Evolutionary conservation across 2,888 invertebrate genomes (phyloP).

Genomic region (Ectemnius cavifrons): DNA sequence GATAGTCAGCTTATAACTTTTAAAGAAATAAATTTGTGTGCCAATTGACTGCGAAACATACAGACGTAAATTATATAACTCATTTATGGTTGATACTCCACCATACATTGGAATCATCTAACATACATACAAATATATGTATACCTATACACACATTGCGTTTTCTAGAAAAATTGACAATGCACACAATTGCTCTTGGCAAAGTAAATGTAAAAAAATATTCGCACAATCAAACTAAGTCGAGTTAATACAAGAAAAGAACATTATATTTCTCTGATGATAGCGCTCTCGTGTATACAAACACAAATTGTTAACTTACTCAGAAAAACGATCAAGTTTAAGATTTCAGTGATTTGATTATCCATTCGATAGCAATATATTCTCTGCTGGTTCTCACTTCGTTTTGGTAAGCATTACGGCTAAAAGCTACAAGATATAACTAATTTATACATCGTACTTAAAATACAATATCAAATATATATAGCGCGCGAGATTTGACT

Average conservation of each 20-base stretch:
- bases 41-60: no score
- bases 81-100: conserved; percentile 44
- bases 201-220: conserved; percentile 42
- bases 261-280: conserved; percentile 20
- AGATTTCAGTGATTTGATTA: conserved; percentile 48
- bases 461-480: no score
- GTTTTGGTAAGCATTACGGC: no score
- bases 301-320: conserved; percentile 30
- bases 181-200: conserved; percentile 17
- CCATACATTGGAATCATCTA: conserved; percentile 37
- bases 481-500: no score
- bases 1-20: no score
- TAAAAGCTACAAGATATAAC: no score
- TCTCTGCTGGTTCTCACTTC: no score
- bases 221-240: conserved; percentile 43
- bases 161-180: conserved; percentile 31
- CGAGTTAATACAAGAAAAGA: conserved; percentile 32
- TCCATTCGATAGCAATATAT: background rate
- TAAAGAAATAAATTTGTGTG: no score
- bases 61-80: conserved; percentile 13
- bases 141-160: conserved; percentile 25
- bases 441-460: no score
- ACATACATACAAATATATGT: conserved; percentile 5
- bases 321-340: conserved; percentile 31
- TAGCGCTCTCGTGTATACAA: conserved; percentile 36